These are phyloP conservation scores for Threskiornis aethiopicus DNA, from an alignment of 2,797 vertebrate species.

Conservation along the genomic window DNA sequence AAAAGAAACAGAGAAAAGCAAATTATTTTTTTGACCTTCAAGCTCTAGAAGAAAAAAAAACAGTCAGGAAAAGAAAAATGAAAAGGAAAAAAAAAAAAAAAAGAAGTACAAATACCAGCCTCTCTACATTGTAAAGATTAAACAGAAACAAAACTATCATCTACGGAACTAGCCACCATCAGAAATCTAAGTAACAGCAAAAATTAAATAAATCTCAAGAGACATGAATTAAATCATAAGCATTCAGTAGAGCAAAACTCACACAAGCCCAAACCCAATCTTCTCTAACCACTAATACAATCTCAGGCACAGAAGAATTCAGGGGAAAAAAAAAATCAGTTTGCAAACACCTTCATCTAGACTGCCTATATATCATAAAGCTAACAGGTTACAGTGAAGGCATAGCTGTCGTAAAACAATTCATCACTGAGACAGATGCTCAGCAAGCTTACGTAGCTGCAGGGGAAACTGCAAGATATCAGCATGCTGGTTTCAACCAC, in stretches of 20 bases:
- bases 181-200: background rate
- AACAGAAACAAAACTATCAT: background rate
- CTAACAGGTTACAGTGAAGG: background rate
- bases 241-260: background rate
- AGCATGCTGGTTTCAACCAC: background rate
- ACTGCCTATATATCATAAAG: background rate
- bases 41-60: background rate
- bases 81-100: too few species aligned
- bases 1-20: background rate
- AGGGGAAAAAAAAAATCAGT: background rate
- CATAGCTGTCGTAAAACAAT: background rate
- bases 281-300: background rate
- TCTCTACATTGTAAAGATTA: background rate
- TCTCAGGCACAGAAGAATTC: background rate
- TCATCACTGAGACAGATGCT: background rate
- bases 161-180: background rate
- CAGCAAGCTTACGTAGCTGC: background rate
- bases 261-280: background rate
- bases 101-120: background rate
- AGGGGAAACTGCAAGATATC: background rate
- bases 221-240: background rate
- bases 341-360: background rate
- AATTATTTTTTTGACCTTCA: background rate
- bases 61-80: background rate
- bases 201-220: background rate